Percentiles rank a stretch among this genome's conserved stretches.
Conservation (phyloP, 2,888 invertebrate genomes). For the Acrobasis repandana region DNA sequence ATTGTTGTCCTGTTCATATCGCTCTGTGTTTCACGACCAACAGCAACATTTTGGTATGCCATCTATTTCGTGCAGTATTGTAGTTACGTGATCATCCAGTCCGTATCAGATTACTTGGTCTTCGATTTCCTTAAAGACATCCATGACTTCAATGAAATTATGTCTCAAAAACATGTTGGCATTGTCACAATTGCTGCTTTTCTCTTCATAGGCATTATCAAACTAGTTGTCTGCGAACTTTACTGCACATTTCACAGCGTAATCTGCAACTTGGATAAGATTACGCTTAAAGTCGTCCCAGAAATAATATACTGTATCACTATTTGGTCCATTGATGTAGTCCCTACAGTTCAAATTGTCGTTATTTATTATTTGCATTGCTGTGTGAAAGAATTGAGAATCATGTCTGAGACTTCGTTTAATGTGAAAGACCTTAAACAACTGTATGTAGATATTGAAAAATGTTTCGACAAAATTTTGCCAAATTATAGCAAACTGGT, state of each 20-base stretch:
- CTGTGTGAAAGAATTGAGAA: constrained; percentile 12
- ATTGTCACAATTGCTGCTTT: background rate
- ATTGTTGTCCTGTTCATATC: background rate
- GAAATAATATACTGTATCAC: background rate
- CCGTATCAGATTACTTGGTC: background rate
- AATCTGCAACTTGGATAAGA: background rate
- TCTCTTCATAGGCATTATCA: background rate
- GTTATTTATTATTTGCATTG: background rate
- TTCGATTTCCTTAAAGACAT: background rate
- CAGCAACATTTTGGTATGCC: background rate
- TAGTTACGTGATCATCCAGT: background rate
- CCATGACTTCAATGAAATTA: background rate
- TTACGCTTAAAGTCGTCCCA: background rate
- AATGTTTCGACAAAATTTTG: constrained; percentile 8
- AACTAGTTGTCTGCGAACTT: background rate
- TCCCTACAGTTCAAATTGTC: background rate
- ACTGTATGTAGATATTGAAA: constrained; percentile 2
- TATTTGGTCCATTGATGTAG: background rate
- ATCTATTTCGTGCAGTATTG: background rate
- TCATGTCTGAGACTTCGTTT: background rate
- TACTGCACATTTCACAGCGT: background rate
- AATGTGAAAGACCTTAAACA: background rate
- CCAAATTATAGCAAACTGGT: constrained; percentile 5
- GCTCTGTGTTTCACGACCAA: background rate
- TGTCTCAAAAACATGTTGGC: background rate